Evolutionary conservation across 2,888 invertebrate genomes (phyloP).

Genomic region (Agrochola lychnidis): DNA sequence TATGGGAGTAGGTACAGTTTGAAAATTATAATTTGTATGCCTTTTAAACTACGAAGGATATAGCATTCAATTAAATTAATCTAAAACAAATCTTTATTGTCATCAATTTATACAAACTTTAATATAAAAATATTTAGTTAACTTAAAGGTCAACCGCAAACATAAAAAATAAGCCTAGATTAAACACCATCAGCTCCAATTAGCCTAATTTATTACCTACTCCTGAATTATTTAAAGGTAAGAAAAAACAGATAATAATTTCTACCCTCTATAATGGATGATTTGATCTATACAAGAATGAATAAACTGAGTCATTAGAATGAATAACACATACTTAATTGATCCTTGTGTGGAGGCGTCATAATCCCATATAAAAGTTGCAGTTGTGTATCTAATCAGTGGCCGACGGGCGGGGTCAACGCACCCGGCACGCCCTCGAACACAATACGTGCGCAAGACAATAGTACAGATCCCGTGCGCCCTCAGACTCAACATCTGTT

Average conservation of each 20-base stretch:
- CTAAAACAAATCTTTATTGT: neutral
- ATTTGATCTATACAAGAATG: neutral
- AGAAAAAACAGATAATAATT: neutral
- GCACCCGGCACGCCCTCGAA: conserved; percentile 73
- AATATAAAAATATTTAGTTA: neutral
- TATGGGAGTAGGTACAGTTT: neutral
- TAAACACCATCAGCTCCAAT: neutral
- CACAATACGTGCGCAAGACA: conserved; percentile 63
- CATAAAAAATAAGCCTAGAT: neutral
- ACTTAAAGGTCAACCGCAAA: conserved; percentile 7
- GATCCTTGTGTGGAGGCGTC: conserved; percentile 44
- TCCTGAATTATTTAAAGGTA: neutral
- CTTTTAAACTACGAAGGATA: neutral
- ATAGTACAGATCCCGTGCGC: conserved; percentile 56
- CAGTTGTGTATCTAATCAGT: conserved; percentile 79
- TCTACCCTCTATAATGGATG: neutral
- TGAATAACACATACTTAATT: conserved; percentile 38
- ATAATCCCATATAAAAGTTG: conserved; percentile 72
- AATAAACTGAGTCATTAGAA: conserved; percentile 25
- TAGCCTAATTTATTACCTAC: neutral
- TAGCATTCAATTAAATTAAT: neutral
- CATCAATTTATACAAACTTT: neutral
- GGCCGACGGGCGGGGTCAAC: conserved; percentile 76
- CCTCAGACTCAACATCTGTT: conserved; percentile 49
- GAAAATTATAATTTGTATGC: neutral